Evolutionary conservation across 2,113 vertebrate species (phyloP).

Genomic region (Misgurnus mizolepis): DNA sequence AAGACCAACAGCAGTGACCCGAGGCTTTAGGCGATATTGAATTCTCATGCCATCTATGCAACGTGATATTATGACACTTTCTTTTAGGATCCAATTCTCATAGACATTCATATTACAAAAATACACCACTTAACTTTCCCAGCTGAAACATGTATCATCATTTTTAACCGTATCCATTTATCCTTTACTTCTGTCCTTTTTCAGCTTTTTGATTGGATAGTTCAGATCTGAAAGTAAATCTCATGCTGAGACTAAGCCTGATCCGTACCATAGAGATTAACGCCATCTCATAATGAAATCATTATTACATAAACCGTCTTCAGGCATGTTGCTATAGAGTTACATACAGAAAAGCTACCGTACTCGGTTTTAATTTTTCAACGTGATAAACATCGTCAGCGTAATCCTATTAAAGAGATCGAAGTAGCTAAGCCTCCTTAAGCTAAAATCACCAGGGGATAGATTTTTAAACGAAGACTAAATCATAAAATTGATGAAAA

Average conservation of each 20-base stretch:
- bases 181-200: not conserved
- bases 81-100: too few species aligned
- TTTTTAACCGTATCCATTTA: not conserved
- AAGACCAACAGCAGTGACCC: not conserved
- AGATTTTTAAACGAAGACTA: not conserved
- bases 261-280: not conserved
- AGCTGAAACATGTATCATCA: not conserved
- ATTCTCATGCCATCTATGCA: not conserved
- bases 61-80: too few species aligned
- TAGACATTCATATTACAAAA: too few species aligned
- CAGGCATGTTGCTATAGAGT: not conserved
- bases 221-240: not conserved
- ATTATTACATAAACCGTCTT: not conserved
- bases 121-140: not conserved
- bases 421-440: constrained; percentile 22
- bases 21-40: not conserved
- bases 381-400: constrained; percentile 25
- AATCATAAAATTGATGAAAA: constrained; percentile 14
- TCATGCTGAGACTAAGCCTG: not conserved
- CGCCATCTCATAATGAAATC: constrained; percentile 13
- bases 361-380: constrained; percentile 3
- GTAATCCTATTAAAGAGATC: constrained; percentile 40
- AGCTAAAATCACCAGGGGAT: constrained; percentile 10
- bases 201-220: not conserved
- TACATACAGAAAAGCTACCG: not conserved